These are phyloP conservation scores for Eupithecia insigniata DNA, from an alignment of 2,888 invertebrate genomes.

Conservation along the genomic window DNA sequence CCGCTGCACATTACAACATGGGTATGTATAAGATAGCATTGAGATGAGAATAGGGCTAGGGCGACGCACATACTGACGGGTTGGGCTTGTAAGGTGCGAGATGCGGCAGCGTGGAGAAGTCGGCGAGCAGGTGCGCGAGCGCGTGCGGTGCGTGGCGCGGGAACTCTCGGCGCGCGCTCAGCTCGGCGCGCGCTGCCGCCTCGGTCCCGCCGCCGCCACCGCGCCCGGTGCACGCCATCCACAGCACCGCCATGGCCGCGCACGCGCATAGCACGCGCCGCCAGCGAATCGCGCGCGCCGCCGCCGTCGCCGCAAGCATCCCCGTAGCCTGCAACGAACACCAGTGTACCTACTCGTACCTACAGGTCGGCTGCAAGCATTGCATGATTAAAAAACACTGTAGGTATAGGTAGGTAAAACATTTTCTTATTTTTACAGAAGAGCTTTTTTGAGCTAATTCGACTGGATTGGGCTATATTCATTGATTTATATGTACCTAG, in stretches of 20 bases:
- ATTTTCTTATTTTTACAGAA: too few species aligned
- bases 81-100: slow-evolving; percentile 25
- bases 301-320: neutral
- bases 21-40: neutral
- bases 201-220: slow-evolving; percentile 18
- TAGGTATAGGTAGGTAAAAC: too few species aligned
- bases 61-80: slow-evolving; percentile 15
- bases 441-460: too few species aligned
- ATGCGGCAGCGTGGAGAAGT: slow-evolving; percentile 59
- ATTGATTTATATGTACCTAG: too few species aligned
- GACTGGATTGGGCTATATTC: too few species aligned
- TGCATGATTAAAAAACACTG: too few species aligned
- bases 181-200: slow-evolving; percentile 37
- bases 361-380: too few species aligned
- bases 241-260: slow-evolving; percentile 21
- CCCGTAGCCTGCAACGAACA: neutral
- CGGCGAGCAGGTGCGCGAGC: slow-evolving; percentile 64
- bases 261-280: slow-evolving; percentile 3
- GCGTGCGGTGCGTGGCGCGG: slow-evolving; percentile 42
- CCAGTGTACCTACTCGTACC: neutral
- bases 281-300: neutral
- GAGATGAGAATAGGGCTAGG: neutral
- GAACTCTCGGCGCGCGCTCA: slow-evolving; percentile 35
- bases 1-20: neutral
- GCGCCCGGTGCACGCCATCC: slow-evolving; percentile 11